These are phyloP conservation scores for Netelia fuscicornis DNA, from an alignment of 2,888 invertebrate genomes.

Conservation along the genomic window DNA sequence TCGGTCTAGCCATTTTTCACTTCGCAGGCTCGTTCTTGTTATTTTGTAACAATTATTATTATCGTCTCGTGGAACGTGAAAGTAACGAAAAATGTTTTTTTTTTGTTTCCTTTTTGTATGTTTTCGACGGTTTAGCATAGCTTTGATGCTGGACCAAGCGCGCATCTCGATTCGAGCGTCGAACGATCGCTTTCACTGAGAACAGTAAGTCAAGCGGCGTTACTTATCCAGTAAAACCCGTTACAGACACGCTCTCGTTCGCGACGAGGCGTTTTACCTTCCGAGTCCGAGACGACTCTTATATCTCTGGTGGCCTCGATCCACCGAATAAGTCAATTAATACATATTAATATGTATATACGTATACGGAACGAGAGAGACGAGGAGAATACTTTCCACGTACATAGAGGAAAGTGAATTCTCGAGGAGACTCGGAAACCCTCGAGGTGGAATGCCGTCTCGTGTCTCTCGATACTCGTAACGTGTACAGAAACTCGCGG, in stretches of 20 bases:
- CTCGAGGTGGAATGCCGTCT: slow-evolving; percentile 8
- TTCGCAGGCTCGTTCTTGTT: too few relatives aligned
- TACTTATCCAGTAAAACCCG: slow-evolving; percentile 62
- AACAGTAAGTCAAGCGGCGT: slow-evolving; percentile 36
- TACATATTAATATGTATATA: slow-evolving; percentile 43
- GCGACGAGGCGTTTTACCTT: slow-evolving; percentile 40
- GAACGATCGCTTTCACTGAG: slow-evolving; percentile 66
- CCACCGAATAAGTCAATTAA: slow-evolving; percentile 53
- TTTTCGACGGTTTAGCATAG: background rate
- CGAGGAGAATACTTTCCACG: slow-evolving; percentile 19
- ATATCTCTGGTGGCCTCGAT: slow-evolving; percentile 50
- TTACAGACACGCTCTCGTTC: slow-evolving; percentile 31
- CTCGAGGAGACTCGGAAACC: slow-evolving; percentile 33
- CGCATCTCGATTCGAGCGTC: slow-evolving; percentile 39
- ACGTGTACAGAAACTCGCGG: slow-evolving; percentile 15
- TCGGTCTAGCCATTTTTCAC: too few relatives aligned
- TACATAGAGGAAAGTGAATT: slow-evolving; percentile 58
- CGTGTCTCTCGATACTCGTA: too few relatives aligned
- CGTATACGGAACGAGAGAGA: background rate
- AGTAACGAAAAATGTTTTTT: too few relatives aligned
- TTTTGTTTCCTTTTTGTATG: too few relatives aligned
- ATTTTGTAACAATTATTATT: too few relatives aligned
- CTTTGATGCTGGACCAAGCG: background rate
- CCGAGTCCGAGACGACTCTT: slow-evolving; percentile 50
- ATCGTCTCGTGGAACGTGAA: too few relatives aligned